Base-by-base conservation (phyloP, 1,140 invertebrate genomes). In the Phthorimaea operculella region DNA sequence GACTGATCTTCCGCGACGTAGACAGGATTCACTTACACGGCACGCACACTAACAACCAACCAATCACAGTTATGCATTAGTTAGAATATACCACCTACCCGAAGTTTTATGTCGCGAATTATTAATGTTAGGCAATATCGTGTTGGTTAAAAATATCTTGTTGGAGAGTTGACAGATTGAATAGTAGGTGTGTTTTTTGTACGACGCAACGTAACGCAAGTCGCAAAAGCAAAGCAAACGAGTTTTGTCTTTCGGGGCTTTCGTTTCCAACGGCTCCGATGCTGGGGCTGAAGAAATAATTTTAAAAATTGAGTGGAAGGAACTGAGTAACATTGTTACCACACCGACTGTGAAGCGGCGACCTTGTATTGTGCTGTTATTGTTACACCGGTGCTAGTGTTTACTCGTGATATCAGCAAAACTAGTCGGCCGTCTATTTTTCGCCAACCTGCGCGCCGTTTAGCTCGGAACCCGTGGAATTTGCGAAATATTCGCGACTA, bases 341-440 rank as follows among this genome's bases (percentile, higher is more conserved):
- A 70, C 55, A 58, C 62, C 59, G 55, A 69, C 70, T 63, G 67
- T 67, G 55, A 67, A 70, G 68, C 59, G 48, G 58, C 66, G 72
- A 72, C 74, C 71, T 79, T 79, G 57, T 70, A 70, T 65, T 70
- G 68, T 71, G 57, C 65, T 73, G 36, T 66, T 73, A 59, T 69
- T 71, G 63, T 71, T 72, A 77, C 64, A 60, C 65, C 74, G 74
- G 76, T 75, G 68, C 67, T 77, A 69, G 59, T 81, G 76, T 81
- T 83, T 83, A 76, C 75, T 39, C 36, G 70, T 71, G 59, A 68
- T 70, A 67, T 72, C 64, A 64, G 59, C 55, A 60, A 62, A 58
- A 55, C 55, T 65, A 57, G 52, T 60, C 17, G 21, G 52, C 33
- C 58, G 55, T 50, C 63, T 62, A 63, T 63, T 63, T 62, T 52